Percentiles rank a stretch among this genome's conserved stretches.
Conservation (phyloP, 2,888 invertebrate species). For the Aleiodes testaceus region DNA sequence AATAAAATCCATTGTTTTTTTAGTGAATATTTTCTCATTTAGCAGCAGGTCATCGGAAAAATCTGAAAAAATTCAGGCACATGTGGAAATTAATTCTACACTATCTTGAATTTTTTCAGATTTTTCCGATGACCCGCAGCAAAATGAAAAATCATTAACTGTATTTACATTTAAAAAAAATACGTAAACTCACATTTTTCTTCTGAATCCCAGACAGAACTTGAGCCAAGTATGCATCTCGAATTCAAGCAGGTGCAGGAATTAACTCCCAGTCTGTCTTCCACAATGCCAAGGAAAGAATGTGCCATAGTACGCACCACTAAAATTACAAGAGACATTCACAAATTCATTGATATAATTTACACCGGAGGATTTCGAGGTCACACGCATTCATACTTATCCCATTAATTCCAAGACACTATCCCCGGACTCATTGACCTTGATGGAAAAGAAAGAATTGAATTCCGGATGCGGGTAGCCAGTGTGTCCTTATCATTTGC, state of each 20-base stretch:
- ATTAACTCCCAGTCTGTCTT: not conserved
- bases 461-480: conserved; percentile 33
- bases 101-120: not conserved
- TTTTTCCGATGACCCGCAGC: too few relatives aligned
- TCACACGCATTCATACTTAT: conserved; percentile 10
- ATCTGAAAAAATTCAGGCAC: too few relatives aligned
- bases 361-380: conserved; percentile 10
- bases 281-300: conserved; percentile 15
- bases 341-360: conserved; percentile 22
- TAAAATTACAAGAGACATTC: not conserved
- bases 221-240: not conserved
- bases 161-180: too few relatives aligned
- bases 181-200: too few relatives aligned
- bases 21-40: too few relatives aligned
- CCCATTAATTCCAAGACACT: not conserved
- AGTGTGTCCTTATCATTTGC: conserved; percentile 19
- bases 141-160: too few relatives aligned
- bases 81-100: not conserved
- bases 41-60: too few relatives aligned
- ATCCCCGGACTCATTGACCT: not conserved
- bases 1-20: too few relatives aligned
- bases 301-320: too few relatives aligned
- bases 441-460: not conserved
- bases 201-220: not conserved
- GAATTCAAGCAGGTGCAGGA: conserved; percentile 12